Percentiles rank a stretch among this genome's conserved stretches.
Conservation (phyloP, 2,113 vertebrate species). For the Prochilodus magdalenae region DNA sequence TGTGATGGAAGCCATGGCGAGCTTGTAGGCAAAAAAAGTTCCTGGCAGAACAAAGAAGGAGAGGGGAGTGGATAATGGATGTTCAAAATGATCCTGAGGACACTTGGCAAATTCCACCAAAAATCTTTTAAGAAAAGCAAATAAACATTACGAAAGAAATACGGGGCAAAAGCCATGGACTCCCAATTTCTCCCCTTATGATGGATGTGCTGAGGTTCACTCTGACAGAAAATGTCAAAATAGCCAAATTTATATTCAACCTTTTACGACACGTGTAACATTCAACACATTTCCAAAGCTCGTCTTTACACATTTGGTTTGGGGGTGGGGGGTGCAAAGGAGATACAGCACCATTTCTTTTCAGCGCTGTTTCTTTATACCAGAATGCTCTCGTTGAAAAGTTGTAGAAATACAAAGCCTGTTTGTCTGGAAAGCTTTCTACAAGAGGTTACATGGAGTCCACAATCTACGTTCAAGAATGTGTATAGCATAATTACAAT, state of each 20-base stretch:
- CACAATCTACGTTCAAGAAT: background rate
- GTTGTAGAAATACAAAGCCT: background rate
- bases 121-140: conserved; percentile 68
- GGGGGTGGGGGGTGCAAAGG: background rate
- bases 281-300: background rate
- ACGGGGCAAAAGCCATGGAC: conserved; percentile 67
- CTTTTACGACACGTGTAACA: background rate
- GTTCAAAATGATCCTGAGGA: background rate
- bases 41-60: conserved; percentile 28
- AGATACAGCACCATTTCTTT: background rate
- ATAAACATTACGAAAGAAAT: conserved; percentile 70
- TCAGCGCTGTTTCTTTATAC: background rate
- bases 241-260: background rate
- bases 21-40: background rate
- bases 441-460: background rate
- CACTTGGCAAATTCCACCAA: conserved; percentile 53
- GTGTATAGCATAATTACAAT: background rate
- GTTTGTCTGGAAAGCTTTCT: background rate
- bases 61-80: conserved; percentile 12
- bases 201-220: conserved; percentile 66
- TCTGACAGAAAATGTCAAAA: background rate
- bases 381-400: background rate
- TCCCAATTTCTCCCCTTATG: conserved; percentile 65
- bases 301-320: background rate
- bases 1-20: background rate